Percentiles rank a stretch among this genome's conserved stretches.
These are phyloP conservation scores for Yponomeuta evonymella DNA, from an alignment of 2,888 invertebrate genomes.

Conservation along the genomic window DNA sequence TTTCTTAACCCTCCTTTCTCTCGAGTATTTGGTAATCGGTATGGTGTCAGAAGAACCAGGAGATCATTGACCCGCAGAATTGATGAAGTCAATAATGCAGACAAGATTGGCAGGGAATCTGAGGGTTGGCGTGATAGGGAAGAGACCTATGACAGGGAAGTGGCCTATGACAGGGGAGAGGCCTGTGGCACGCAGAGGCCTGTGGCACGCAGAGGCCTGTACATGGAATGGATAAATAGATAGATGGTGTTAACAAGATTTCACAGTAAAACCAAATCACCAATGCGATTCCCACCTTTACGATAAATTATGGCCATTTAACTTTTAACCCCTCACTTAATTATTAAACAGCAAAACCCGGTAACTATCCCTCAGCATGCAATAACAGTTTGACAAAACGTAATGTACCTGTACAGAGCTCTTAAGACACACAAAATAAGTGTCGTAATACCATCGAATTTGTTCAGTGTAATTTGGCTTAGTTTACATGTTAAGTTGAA, in stretches of 20 bases:
- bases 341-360: background rate
- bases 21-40: too few relatives aligned
- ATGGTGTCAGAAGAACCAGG: too few relatives aligned
- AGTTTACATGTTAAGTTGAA: background rate
- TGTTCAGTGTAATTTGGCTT: background rate
- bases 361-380: constrained; percentile 3
- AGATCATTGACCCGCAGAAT: too few relatives aligned
- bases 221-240: too few relatives aligned
- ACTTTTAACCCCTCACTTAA: constrained; percentile 1
- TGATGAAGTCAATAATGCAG: too few relatives aligned
- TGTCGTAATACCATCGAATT: background rate
- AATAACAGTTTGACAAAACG: background rate
- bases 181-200: too few relatives aligned
- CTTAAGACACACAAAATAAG: background rate
- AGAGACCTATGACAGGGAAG: too few relatives aligned
- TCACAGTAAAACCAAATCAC: background rate
- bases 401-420: background rate
- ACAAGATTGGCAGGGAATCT: too few relatives aligned
- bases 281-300: background rate
- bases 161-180: too few relatives aligned
- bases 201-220: too few relatives aligned
- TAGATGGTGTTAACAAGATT: background rate
- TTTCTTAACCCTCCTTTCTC: too few relatives aligned
- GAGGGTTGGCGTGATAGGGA: too few relatives aligned
- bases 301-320: background rate